Evolutionary conservation across 2,113 vertebrate species (phyloP).

Genomic region (Megaleporinus macrocephalus): DNA sequence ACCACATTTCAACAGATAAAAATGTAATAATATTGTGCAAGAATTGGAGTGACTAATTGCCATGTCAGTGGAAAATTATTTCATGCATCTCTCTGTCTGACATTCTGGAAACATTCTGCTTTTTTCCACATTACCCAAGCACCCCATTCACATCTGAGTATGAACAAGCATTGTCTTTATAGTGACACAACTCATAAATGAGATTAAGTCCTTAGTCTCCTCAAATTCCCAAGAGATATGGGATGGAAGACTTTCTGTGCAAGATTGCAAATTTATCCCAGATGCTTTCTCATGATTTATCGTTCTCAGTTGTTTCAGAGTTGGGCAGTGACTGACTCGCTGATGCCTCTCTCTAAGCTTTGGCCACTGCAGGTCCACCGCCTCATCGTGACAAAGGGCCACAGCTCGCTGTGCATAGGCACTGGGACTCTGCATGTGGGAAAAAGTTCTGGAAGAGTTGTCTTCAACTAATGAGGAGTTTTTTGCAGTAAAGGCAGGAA

Average conservation of each 20-base stretch:
- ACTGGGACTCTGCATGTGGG: conserved; percentile 36
- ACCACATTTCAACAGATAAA: not conserved
- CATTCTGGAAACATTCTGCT: not conserved
- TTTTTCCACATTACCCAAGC: not conserved
- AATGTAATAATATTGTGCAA: not conserved
- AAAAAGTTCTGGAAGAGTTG: conserved; percentile 67
- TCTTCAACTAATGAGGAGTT: conserved; percentile 67
- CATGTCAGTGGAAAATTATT: not conserved
- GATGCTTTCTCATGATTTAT: conserved; percentile 22
- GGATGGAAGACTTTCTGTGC: not conserved
- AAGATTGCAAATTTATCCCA: conserved; percentile 1
- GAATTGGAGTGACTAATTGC: conserved; percentile 4
- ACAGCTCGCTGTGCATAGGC: conserved; percentile 15
- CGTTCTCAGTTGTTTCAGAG: conserved; percentile 8
- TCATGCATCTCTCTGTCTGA: not conserved
- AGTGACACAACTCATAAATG: conserved; percentile 27
- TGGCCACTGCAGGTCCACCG: conserved; percentile 22
- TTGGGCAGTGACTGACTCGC: conserved; percentile 19
- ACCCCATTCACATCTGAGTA: conserved; percentile 18
- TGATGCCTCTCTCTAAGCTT: conserved; percentile 10
- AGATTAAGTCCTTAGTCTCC: conserved; percentile 17
- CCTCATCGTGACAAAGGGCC: conserved; percentile 30
- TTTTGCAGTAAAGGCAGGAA: conserved; percentile 61
- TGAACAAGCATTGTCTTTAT: conserved; percentile 39
- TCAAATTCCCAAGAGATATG: conserved; percentile 22